Conservation (phyloP, 2,888 invertebrate genomes). For the Philhelius pedissequus region DNA sequence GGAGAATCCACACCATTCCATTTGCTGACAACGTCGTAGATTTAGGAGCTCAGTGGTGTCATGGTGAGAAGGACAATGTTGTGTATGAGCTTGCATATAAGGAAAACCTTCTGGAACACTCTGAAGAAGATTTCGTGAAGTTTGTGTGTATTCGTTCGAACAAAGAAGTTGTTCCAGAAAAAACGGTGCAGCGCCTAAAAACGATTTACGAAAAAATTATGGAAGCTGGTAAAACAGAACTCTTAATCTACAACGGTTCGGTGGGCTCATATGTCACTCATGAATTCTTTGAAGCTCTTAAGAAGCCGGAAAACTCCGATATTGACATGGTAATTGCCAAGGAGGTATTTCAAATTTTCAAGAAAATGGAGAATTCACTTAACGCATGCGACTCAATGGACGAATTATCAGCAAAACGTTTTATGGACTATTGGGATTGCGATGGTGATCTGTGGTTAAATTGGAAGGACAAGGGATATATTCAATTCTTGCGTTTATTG, state of each 20-base stretch:
- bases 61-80: slow-evolving; percentile 83
- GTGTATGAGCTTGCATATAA: slow-evolving; percentile 80
- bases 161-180: slow-evolving; percentile 73
- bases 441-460: slow-evolving; percentile 84
- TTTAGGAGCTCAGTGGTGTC: slow-evolving; percentile 84
- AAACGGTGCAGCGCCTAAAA: slow-evolving; percentile 71
- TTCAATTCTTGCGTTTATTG: slow-evolving; percentile 63
- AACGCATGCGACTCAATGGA: slow-evolving; percentile 83
- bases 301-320: slow-evolving; percentile 60
- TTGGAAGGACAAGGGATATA: slow-evolving; percentile 84
- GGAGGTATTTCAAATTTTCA: slow-evolving; percentile 81
- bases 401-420: slow-evolving; percentile 82
- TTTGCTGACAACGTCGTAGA: slow-evolving; percentile 82
- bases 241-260: slow-evolving; percentile 69
- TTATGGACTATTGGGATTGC: slow-evolving; percentile 82
- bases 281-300: slow-evolving; percentile 68
- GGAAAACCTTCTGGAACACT: slow-evolving; percentile 56
- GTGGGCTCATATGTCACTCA: slow-evolving; percentile 70
- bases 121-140: slow-evolving; percentile 50
- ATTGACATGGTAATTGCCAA: slow-evolving; percentile 76
- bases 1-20: slow-evolving; percentile 80
- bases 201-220: slow-evolving; percentile 71
- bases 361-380: slow-evolving; percentile 77
- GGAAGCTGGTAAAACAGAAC: slow-evolving; percentile 73
- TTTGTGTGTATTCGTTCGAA: slow-evolving; percentile 72